Evolutionary conservation across 2,797 vertebrate genomes (phyloP).

Genomic region (Tragopan temminckii): DNA sequence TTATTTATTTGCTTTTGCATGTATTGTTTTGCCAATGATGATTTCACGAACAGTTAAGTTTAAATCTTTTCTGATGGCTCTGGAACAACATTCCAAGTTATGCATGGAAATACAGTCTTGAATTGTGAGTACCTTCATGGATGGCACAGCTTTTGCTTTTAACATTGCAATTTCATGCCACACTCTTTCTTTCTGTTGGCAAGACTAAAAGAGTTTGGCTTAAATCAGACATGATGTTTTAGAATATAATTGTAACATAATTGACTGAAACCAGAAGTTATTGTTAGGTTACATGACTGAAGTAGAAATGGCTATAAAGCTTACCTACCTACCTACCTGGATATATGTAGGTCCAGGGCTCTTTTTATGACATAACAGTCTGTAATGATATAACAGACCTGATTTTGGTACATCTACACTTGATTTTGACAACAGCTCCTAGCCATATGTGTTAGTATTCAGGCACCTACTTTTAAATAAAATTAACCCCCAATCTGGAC

Average conservation of each 20-base stretch:
- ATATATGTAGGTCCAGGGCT: background rate
- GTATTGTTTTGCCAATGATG: background rate
- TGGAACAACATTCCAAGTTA: background rate
- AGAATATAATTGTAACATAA: constrained; percentile 51
- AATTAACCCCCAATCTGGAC: background rate
- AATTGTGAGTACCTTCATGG: background rate
- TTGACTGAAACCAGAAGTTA: constrained; percentile 45
- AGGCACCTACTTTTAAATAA: constrained; percentile 5
- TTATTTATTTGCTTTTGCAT: no score
- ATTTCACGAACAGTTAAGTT: background rate
- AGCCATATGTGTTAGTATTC: background rate
- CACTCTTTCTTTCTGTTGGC: constrained; percentile 2
- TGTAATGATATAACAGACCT: background rate
- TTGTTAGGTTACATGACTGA: background rate
- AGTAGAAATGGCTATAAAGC: background rate
- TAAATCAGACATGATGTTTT: constrained; percentile 1
- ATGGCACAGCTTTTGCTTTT: background rate
- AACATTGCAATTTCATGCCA: constrained; percentile 4
- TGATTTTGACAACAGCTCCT: background rate
- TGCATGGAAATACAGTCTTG: background rate
- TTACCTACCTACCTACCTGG: background rate
- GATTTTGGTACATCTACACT: background rate
- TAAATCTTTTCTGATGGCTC: background rate
- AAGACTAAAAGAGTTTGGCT: constrained; percentile 48
- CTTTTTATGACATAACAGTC: background rate